Evolutionary conservation across 2,113 vertebrate species (phyloP), one percentile per base, ranked within the genome.

Genomic region (Cyrtonyx montezumae): DNA sequence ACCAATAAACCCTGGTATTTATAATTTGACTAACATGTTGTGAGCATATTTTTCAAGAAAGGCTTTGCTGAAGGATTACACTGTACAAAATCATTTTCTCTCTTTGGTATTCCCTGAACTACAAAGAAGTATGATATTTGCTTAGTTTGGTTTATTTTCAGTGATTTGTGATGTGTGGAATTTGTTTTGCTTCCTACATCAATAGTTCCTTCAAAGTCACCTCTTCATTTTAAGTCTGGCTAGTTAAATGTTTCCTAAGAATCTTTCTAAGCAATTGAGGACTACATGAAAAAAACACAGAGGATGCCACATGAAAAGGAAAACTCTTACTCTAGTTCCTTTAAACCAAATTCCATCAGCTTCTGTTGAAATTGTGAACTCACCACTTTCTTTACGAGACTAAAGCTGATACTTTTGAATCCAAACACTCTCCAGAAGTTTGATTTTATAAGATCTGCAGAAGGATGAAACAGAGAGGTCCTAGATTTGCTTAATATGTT

Each of bases 341-440:
- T 94, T 85, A 92, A 93, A 93, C 18, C 45, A 93, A 94, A 93
- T 95, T 96, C 85, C 79, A 51, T 43, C 83, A 90, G 56, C 56
- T 93, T 95, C 85, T 94, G 85, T 65, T 86, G 85, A 96, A 93
- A 94, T 70, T 68, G 45, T 80, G 79, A 96, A 95, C 84, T 95
- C 91, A 93, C 59, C 84, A 87, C 89, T 91, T 82, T 76, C 78
- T 92, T 96, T 81, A 84, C 11, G 16, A 84, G 79, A 90, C 46
- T 71, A 51, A 89, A 92, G 59, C 40, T 87, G 82, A 83, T 61
- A 75, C 61, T 80, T 43, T 13, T 30, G 73, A 90, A 91, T 22
- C 16, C 49, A 30, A 90, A 65, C 48, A 25, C 32, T 51, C 28
- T 71, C 79, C 87, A 78, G 69, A 91, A 91, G 45, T 40, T 84